Base-by-base conservation (phyloP, 2,888 invertebrate species). In the Phoronis australis region DNA sequence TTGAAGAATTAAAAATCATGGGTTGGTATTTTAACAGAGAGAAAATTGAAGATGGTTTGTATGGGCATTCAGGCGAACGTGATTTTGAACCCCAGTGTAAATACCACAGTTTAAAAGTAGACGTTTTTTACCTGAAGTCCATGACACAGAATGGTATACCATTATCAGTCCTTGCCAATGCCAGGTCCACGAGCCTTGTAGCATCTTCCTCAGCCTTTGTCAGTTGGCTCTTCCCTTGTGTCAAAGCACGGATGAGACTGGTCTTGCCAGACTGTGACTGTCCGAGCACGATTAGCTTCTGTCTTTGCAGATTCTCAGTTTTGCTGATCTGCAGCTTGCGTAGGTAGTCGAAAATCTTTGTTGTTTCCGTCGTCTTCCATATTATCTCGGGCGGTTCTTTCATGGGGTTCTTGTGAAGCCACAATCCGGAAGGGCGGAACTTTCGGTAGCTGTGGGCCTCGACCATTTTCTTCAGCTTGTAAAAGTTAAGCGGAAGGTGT, bases 351-450 rank as follows among this genome's bases (percentile, higher is more conserved):
- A 66, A 75, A 39, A 74, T 72, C 40, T 65, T 61, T 22, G 65
- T 57, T 4, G 71, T 66, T 25, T 67, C 59, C 20, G 67, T 67
- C 1, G 71, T 72, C 47, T 70, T 67, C 76, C 76, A 76, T 3
- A 76, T 59, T 38, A 70, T 63, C 39, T 66, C 65, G 25, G 75
- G 76, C 12, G 74, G 75, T 37, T 62, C 61, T 24, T 57, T 66
- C 25, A 76, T 56, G 6, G 75, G 75, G 49, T 76, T 76, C 45
- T 66, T 66, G 57, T 74, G 68, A 41, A 76, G 57, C 75, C 76
- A 76, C 42, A 76, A 57, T 3, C 76, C 76, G 55, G 59, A 47
- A 50, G 70, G 71, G 18, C 61, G 55, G 20, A 71, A 57, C 37
- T 72, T 69, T 31, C 60, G 55, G 55, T 67, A 76, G 6, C 62